These are phyloP conservation scores for Yoshiicerus persimilis DNA, from an alignment of 1,140 invertebrate species.

Conservation along the genomic window DNA sequence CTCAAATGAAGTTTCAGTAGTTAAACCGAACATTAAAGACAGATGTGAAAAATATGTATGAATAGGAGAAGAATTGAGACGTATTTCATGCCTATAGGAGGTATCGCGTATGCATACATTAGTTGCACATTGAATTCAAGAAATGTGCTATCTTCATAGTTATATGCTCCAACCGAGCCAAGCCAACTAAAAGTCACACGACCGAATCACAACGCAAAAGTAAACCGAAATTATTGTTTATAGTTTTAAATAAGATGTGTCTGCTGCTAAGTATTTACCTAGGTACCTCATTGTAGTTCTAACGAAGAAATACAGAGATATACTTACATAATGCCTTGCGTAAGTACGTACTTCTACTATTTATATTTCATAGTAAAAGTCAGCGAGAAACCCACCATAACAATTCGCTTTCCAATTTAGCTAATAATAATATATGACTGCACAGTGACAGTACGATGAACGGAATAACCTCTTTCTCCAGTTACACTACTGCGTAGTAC, in stretches of 20 bases:
- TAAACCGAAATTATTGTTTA: neutral
- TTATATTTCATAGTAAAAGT: neutral
- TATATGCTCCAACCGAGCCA: neutral
- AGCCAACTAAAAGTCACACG: neutral
- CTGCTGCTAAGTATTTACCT: neutral
- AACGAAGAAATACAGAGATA: neutral
- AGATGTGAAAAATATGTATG: neutral
- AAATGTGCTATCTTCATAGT: neutral
- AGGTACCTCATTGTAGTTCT: neutral
- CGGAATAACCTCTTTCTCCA: neutral
- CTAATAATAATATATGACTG: neutral
- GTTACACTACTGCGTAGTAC: neutral
- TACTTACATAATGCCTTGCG: neutral
- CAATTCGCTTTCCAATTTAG: neutral
- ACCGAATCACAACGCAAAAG: neutral
- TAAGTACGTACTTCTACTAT: neutral
- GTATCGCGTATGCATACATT: neutral
- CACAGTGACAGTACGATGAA: neutral
- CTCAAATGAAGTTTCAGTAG: neutral
- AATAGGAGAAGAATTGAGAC: too few relatives aligned
- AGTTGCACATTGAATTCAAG: neutral
- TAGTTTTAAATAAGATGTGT: neutral
- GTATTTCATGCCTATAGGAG: neutral
- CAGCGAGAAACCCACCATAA: neutral
- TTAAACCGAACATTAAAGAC: neutral